Evolutionary conservation across 2,888 invertebrate genomes (phyloP).

Genomic region (Tachystola acroxantha): DNA sequence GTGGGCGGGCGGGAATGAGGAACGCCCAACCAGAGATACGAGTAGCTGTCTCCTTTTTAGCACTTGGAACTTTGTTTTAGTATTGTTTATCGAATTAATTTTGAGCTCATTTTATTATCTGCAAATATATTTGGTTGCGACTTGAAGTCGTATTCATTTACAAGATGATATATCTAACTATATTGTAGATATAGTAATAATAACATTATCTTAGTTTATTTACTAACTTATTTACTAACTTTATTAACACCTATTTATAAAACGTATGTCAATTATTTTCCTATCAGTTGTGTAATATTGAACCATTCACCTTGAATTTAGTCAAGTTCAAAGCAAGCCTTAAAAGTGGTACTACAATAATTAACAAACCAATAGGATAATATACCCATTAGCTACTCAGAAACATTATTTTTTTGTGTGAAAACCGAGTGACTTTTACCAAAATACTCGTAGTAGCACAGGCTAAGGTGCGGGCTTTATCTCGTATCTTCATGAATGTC

Average conservation of each 20-base stretch:
- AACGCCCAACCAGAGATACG: slow-evolving; percentile 52
- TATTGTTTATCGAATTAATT: not conserved
- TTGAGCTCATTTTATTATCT: not conserved
- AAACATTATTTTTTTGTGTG: slow-evolving; percentile 7
- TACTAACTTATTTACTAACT: no score
- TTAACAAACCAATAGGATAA: no score
- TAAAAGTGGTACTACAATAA: slow-evolving; percentile 9
- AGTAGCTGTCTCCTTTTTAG: slow-evolving; percentile 8
- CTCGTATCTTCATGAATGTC: slow-evolving; percentile 26
- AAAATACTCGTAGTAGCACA: slow-evolving; percentile 22
- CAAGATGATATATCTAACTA: no score
- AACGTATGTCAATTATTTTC: no score
- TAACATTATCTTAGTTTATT: no score
- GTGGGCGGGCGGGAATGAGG: slow-evolving; percentile 44
- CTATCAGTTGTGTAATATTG: no score
- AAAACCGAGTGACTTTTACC: slow-evolving; percentile 20
- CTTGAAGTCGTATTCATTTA: no score
- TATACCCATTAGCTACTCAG: no score
- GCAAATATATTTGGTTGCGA: no score
- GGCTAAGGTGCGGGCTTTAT: slow-evolving; percentile 61
- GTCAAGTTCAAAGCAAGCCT: slow-evolving; percentile 44
- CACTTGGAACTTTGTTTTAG: slow-evolving; percentile 2
- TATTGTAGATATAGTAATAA: no score
- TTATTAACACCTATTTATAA: no score
- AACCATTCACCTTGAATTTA: slow-evolving; percentile 36